A percentile compares a stretch with the other conserved stretches of the same genome.
Conservation (phyloP, 2,888 invertebrate genomes). For the Teinopalpus imperialis region DNA sequence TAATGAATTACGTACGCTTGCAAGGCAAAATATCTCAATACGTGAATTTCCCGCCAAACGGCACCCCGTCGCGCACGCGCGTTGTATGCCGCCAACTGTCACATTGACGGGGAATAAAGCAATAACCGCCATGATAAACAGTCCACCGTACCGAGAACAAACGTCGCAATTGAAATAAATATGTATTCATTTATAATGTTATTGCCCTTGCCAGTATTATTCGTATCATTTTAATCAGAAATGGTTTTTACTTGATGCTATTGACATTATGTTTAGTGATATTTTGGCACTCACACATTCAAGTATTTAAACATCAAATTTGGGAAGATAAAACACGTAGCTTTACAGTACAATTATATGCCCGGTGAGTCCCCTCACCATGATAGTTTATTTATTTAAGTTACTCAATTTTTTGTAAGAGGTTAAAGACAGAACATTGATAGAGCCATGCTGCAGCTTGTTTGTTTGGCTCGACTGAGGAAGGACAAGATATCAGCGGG, state of each 20-base stretch:
- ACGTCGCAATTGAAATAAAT: conserved; percentile 54
- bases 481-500: too few species aligned
- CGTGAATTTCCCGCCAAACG: conserved; percentile 32
- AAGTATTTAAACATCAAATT: too few species aligned
- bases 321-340: too few species aligned
- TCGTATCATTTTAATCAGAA: conserved; percentile 29
- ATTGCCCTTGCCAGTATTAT: conserved; percentile 40
- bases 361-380: too few species aligned
- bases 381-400: too few species aligned
- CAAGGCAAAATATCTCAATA: conserved; percentile 28
- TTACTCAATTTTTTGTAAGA: too few species aligned
- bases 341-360: too few species aligned
- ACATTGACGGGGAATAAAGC: conserved; percentile 41
- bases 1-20: conserved; percentile 1
- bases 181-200: conserved; percentile 48
- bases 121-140: conserved; percentile 48
- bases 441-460: too few species aligned
- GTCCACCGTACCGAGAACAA: conserved; percentile 42
- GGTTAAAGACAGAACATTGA: too few species aligned
- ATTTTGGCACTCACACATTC: too few species aligned
- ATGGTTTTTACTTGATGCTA: conserved; percentile 22
- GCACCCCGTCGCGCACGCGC: conserved; percentile 44
- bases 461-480: too few species aligned
- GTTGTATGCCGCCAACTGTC: conserved; percentile 41
- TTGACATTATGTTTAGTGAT: too few species aligned